Conservation (phyloP, 92 coral and sea anemone genomes). For the Phenganax marumi region DNA sequence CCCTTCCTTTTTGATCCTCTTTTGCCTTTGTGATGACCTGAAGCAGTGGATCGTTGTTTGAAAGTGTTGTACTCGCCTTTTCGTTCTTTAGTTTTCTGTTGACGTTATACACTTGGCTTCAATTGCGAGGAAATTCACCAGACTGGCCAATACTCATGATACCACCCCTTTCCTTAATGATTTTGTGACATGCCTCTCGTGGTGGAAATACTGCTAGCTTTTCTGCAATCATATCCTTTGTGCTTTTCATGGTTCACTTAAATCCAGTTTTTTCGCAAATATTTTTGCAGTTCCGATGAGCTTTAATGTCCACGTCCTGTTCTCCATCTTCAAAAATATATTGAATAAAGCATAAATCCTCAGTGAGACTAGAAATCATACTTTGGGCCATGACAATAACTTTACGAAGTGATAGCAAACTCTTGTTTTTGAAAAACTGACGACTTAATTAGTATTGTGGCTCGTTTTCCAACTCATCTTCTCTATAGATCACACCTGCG, state of each 20-base stretch:
- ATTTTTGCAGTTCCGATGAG: slow-evolving; percentile 46
- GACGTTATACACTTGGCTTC: too few relatives aligned
- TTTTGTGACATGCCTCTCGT: slow-evolving; percentile 38
- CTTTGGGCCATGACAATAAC: slow-evolving; percentile 19
- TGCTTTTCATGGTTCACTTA: slow-evolving; percentile 37
- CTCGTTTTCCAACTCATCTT: background rate
- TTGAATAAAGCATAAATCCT: slow-evolving; percentile 44
- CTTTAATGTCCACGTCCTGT: slow-evolving; percentile 46
- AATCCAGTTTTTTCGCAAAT: background rate
- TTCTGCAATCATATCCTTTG: slow-evolving; percentile 8
- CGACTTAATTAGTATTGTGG: slow-evolving; percentile 36
- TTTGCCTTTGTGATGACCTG: too few relatives aligned
- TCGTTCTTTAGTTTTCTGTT: too few relatives aligned
- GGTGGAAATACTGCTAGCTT: slow-evolving; percentile 38
- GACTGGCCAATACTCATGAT: slow-evolving; percentile 3
- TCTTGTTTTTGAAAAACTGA: slow-evolving; percentile 48
- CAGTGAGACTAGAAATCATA: slow-evolving; percentile 18
- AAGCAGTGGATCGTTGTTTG: too few relatives aligned
- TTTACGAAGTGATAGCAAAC: slow-evolving; percentile 53
- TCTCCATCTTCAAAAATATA: slow-evolving; percentile 50
- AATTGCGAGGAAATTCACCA: background rate
- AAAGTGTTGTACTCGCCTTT: too few relatives aligned
- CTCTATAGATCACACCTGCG: slow-evolving; percentile 3
- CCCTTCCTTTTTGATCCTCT: too few relatives aligned
- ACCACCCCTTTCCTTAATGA: slow-evolving; percentile 48